Evolutionary conservation across 2,888 invertebrate genomes (phyloP).

Genomic region (Sminthurinus aureus): DNA sequence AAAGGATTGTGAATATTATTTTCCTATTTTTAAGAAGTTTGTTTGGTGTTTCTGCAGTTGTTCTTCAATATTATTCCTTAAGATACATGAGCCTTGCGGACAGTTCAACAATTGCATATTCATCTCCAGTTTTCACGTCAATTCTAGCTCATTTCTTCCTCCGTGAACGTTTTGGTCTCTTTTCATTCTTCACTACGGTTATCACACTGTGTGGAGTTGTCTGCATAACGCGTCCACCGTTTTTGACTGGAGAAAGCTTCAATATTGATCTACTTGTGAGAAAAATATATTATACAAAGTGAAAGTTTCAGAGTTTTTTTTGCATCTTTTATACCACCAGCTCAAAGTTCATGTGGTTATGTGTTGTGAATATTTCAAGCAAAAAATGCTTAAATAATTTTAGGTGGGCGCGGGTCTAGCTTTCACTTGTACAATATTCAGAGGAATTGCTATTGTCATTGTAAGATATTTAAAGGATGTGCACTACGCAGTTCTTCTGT

Average conservation of each 20-base stretch:
- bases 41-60: constrained; percentile 53
- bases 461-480: neutral
- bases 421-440: constrained; percentile 18
- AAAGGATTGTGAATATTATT: neutral
- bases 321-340: too few species aligned
- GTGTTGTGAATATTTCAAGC: too few species aligned
- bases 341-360: too few species aligned
- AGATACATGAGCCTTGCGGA: constrained; percentile 56
- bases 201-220: constrained; percentile 6
- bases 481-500: too few species aligned
- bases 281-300: too few species aligned
- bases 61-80: constrained; percentile 56
- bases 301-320: too few species aligned
- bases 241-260: constrained; percentile 49
- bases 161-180: constrained; percentile 52
- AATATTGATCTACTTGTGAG: too few species aligned
- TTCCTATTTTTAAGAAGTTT: constrained; percentile 37
- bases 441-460: constrained; percentile 9
- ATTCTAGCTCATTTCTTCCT: constrained; percentile 57
- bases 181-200: constrained; percentile 52
- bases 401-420: constrained; percentile 3
- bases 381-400: too few species aligned
- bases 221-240: constrained; percentile 53
- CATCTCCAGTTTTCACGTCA: constrained; percentile 54
- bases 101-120: constrained; percentile 53